These are phyloP conservation scores for Aporrectodea caliginosa DNA, from an alignment of 1,140 invertebrate genomes.

Conservation along the genomic window DNA sequence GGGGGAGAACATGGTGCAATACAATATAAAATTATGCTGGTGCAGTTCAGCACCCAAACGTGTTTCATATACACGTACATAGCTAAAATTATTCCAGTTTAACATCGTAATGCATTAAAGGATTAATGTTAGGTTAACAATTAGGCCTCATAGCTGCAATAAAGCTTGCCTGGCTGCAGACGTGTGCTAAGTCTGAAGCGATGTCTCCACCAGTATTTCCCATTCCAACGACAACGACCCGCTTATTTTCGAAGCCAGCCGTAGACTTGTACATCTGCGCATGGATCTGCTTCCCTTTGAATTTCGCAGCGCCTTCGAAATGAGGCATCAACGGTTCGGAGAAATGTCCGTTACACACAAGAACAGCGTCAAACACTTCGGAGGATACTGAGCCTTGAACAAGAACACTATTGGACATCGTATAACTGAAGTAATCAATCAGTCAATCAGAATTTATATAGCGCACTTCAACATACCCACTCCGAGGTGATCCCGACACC, in stretches of 20 bases:
- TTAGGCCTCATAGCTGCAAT: not conserved
- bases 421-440: too few species aligned
- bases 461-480: too few species aligned
- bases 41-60: too few species aligned
- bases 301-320: conserved; percentile 23
- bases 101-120: too few species aligned
- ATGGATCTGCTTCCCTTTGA: conserved; percentile 22
- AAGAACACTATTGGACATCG: too few species aligned
- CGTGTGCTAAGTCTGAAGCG: conserved; percentile 58
- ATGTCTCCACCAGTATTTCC: conserved; percentile 61
- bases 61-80: too few species aligned
- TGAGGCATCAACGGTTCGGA: not conserved
- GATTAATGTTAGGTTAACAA: not conserved
- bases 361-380: conserved; percentile 7
- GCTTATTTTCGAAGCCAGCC: conserved; percentile 50
- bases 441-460: too few species aligned
- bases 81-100: too few species aligned
- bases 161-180: conserved; percentile 54
- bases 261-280: not conserved
- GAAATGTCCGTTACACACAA: not conserved
- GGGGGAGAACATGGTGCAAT: too few species aligned
- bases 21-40: too few species aligned
- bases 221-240: conserved; percentile 59
- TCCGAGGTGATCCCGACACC: too few species aligned
- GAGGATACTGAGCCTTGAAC: too few species aligned